These are phyloP conservation scores for Yponomeuta malinellus DNA, from an alignment of 2,888 invertebrate species.

Conservation along the genomic window DNA sequence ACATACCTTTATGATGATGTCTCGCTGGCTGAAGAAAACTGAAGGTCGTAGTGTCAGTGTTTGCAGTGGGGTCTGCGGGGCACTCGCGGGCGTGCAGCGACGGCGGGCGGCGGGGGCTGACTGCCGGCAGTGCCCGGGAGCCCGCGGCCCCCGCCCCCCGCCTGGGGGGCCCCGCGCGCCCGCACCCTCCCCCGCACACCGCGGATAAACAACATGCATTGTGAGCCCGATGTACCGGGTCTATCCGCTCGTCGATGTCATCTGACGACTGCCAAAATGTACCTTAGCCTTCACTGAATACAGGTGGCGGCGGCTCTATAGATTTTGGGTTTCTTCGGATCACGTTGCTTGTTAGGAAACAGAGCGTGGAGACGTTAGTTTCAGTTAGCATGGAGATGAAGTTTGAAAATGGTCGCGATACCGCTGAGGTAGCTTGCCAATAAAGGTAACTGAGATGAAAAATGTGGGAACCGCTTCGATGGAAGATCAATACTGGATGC, in stretches of 20 bases:
- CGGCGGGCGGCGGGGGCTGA: slow-evolving; percentile 53
- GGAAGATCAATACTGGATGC: neutral
- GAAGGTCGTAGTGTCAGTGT: slow-evolving; percentile 64
- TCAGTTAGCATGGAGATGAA: neutral
- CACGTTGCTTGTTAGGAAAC: slow-evolving; percentile 12
- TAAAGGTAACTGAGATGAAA: neutral
- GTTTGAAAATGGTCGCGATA: slow-evolving; percentile 3
- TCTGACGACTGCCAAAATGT: neutral
- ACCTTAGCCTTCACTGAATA: neutral
- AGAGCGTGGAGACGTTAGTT: slow-evolving; percentile 13
- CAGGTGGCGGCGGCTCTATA: slow-evolving; percentile 32
- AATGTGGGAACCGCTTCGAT: neutral
- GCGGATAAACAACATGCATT: slow-evolving; percentile 75
- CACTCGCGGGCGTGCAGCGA: slow-evolving; percentile 56
- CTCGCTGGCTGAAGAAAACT: slow-evolving; percentile 61
- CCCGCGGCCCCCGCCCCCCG: slow-evolving; percentile 35
- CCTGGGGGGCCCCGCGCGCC: slow-evolving; percentile 38
- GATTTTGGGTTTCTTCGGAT: slow-evolving; percentile 48
- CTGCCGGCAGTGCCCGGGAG: slow-evolving; percentile 49
- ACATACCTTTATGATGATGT: slow-evolving; percentile 66
- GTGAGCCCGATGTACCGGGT: slow-evolving; percentile 47
- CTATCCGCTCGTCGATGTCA: neutral
- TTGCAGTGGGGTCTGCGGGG: slow-evolving; percentile 38
- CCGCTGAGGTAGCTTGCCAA: neutral
- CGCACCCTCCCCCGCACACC: slow-evolving; percentile 45